Evolutionary conservation across 2,113 vertebrate genomes (phyloP).

Genomic region (Notiomystis cincta): DNA sequence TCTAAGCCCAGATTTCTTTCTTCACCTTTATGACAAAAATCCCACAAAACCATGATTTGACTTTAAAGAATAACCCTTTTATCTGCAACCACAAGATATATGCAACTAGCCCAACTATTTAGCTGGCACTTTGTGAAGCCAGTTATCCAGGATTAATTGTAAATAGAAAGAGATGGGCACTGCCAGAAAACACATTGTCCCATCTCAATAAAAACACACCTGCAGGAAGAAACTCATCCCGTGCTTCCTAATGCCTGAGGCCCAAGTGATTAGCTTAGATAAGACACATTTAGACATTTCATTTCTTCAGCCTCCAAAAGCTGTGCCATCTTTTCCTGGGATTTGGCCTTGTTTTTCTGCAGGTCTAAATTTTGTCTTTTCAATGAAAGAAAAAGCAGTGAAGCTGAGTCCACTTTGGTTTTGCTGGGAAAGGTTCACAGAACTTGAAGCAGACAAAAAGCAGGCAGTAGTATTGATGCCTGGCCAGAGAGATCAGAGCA

Average conservation of each 20-base stretch:
- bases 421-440: neutral
- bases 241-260: neutral
- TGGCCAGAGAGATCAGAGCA: neutral
- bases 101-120: neutral
- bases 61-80: neutral
- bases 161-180: neutral
- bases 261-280: neutral
- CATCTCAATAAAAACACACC: neutral
- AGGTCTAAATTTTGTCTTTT: neutral
- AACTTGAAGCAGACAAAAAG: neutral
- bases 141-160: neutral
- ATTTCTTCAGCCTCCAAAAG: neutral
- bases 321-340: neutral
- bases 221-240: neutral
- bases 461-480: fast-evolving
- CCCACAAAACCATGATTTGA: neutral
- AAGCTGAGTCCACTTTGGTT: neutral
- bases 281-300: neutral
- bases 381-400: neutral
- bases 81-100: neutral
- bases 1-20: neutral
- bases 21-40: neutral
- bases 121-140: neutral
- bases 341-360: neutral
- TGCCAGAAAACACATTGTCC: neutral